Base-by-base conservation (phyloP, 2,888 invertebrate genomes). In the Cheilosia pagana region DNA sequence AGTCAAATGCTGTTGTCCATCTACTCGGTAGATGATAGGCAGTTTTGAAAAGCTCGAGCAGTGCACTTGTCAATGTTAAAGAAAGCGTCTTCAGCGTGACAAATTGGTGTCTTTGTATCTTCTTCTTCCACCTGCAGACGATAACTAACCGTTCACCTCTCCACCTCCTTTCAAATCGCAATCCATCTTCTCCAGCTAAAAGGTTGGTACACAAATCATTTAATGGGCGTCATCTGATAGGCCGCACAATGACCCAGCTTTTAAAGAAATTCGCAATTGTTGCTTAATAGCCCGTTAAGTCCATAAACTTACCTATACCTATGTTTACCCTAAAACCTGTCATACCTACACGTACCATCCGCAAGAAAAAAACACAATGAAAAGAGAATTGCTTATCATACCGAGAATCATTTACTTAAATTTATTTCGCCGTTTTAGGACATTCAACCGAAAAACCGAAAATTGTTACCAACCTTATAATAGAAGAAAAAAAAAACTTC, bases 321-420 rank as follows among this genome's bases (percentile, higher is more conserved):
- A 39, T 28, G 31, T 41, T 43, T 5, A 55, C 53, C 16, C 45
- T 23, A 19, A 10, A 72, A 35, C 28, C 45, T 45, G 48, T 1
- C 39, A 21, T 1, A 14, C 19, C 12, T 43, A 41, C n/a, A n/a
- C n/a, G n/a, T 25, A 28, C 28, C 8, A 28, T 28, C 35, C 12
- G n/a, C 10, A 23, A n/a, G n/a, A 23, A 23, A 39, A 14, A 25
- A 77, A 28, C 35, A 65, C 55, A 52, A 72, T 65, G 52, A 72
- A 65, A 72, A 21, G 35, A 45, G 65, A 78, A 78, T 78, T 62
- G 71, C 50, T 78, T 72, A 63, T 72, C 50, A 19, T 31, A 59
- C 78, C 63, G 43, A 63, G 43, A 57, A 72, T 31, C 71, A 59
- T 72, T 65, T 72, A 52, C 48, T 65, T 16, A 50, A 78, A 72